Percentiles rank a stretch among this genome's conserved stretches.
These are phyloP conservation scores for Eleutherodactylus coqui DNA, from an alignment of 2,797 vertebrate species.

Conservation along the genomic window DNA sequence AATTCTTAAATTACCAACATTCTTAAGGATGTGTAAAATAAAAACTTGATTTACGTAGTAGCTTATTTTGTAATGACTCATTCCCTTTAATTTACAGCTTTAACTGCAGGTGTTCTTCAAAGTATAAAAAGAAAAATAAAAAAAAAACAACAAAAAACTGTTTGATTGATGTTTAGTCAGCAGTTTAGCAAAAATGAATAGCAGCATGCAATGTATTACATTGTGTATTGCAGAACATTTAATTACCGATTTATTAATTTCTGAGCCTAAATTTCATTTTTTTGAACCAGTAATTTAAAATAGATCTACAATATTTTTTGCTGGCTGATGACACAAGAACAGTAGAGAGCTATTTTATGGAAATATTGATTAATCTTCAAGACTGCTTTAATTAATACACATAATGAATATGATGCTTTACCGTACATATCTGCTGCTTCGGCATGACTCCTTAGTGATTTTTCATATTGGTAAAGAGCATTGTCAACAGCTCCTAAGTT, in stretches of 20 bases:
- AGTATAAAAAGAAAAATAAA: background rate
- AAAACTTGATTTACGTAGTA: too few relatives aligned
- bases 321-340: conserved; percentile 34
- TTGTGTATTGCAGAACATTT: background rate
- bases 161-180: background rate
- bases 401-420: conserved; percentile 48
- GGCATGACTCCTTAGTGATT: conserved; percentile 50
- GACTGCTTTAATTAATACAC: conserved; percentile 49
- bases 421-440: conserved; percentile 46
- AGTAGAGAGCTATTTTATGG: conserved; percentile 47
- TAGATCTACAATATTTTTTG: conserved; percentile 27
- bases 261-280: conserved; percentile 2
- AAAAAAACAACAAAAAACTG: background rate
- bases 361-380: conserved; percentile 49
- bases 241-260: background rate
- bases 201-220: background rate
- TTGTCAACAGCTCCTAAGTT: conserved; percentile 56
- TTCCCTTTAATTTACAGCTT: too few relatives aligned
- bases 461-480: conserved; percentile 46
- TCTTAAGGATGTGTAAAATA: too few relatives aligned
- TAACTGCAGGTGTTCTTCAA: too few relatives aligned
- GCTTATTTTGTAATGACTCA: too few relatives aligned
- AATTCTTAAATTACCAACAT: too few relatives aligned
- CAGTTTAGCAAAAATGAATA: background rate
- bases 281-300: conserved; percentile 31